These are phyloP conservation scores for Macquaria ambigua DNA, from an alignment of 2,113 vertebrate genomes.

Conservation along the genomic window DNA sequence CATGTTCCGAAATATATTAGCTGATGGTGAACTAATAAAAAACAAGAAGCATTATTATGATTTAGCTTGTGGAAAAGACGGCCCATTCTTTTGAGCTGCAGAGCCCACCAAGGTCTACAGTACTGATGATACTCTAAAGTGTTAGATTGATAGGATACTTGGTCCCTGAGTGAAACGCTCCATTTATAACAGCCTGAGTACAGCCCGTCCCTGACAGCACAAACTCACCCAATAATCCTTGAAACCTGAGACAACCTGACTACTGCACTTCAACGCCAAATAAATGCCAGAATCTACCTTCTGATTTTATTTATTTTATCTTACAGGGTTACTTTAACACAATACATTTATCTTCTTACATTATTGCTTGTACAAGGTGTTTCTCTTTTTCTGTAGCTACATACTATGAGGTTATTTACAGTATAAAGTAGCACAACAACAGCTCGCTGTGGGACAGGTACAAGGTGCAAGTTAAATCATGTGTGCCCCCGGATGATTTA, in stretches of 20 bases:
- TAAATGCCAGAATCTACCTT: conserved; percentile 27
- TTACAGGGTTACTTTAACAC: conserved; percentile 28
- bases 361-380: conserved; percentile 10
- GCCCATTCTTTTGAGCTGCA: conserved; percentile 41
- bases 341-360: conserved; percentile 9
- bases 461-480: conserved; percentile 7
- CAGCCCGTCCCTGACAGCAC: conserved; percentile 61
- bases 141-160: conserved; percentile 76
- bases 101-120: conserved; percentile 57
- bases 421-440: not conserved
- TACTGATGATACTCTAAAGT: conserved; percentile 64
- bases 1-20: conserved; percentile 5
- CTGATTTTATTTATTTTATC: conserved; percentile 43
- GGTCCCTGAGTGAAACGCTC: conserved; percentile 65
- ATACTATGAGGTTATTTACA: not conserved
- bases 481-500: conserved; percentile 19
- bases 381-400: conserved; percentile 8
- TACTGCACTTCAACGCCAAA: conserved; percentile 37
- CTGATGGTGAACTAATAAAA: conserved; percentile 8
- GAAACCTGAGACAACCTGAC: conserved; percentile 65
- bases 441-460: not conserved
- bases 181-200: conserved; percentile 67
- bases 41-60: conserved; percentile 31
- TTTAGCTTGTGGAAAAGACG: conserved; percentile 38
- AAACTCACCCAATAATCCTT: conserved; percentile 75